Conservation (phyloP, 1,140 invertebrate genomes). For the Zaprionus vittiger region DNA sequence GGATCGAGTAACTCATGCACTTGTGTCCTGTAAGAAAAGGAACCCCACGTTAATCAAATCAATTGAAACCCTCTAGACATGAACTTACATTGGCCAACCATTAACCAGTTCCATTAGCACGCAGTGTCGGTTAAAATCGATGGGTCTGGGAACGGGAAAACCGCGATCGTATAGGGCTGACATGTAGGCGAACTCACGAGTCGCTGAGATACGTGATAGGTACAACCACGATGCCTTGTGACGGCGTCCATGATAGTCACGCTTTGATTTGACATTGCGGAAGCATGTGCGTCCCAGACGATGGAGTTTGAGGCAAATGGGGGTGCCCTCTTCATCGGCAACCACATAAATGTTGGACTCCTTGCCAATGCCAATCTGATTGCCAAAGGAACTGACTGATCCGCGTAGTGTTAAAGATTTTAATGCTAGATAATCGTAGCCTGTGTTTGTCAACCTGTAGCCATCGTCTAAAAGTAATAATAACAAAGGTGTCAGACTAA, state of each 20-base stretch:
- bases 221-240: constrained; percentile 98
- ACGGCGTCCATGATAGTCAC: constrained; percentile 98
- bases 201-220: constrained; percentile 97
- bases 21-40: constrained; percentile 88
- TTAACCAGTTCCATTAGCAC: constrained; percentile 97
- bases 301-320: constrained; percentile 96
- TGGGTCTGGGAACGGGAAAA: constrained; percentile 97
- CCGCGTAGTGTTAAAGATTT: constrained; percentile 93
- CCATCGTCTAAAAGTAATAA: constrained; percentile 92
- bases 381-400: constrained; percentile 95
- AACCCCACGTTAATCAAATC: neutral
- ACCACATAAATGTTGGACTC: constrained; percentile 98
- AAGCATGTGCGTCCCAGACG: constrained; percentile 97
- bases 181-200: constrained; percentile 99
- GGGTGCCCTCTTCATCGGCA: constrained; percentile 90
- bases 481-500: neutral
- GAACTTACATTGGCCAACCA: constrained; percentile 89
- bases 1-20: constrained; percentile 92
- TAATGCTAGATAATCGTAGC: constrained; percentile 98
- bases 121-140: constrained; percentile 98
- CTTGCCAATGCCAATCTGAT: constrained; percentile 99
- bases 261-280: constrained; percentile 97
- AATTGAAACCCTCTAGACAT: neutral
- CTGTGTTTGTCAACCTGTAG: constrained; percentile 97
- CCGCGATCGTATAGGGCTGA: constrained; percentile 95